These are phyloP conservation scores for Ecliptopera silaceata DNA, from an alignment of 2,888 invertebrate species.

Conservation along the genomic window DNA sequence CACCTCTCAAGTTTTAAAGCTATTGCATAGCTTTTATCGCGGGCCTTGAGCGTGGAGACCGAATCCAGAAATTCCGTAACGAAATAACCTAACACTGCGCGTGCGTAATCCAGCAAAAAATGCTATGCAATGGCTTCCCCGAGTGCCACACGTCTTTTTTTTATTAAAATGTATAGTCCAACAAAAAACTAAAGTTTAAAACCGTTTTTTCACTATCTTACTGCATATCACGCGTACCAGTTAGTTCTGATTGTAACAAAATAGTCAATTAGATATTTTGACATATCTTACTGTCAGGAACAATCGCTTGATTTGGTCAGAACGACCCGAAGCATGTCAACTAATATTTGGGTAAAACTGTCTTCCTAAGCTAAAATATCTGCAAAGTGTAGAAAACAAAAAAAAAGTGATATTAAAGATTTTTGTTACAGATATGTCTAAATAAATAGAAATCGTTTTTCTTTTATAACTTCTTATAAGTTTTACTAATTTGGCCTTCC, in stretches of 20 bases:
- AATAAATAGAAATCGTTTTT: too few species aligned
- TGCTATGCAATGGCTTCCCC: too few species aligned
- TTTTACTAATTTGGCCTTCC: too few species aligned
- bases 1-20: too few species aligned
- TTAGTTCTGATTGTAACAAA: constrained; percentile 56
- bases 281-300: constrained; percentile 50
- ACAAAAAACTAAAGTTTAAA: constrained; percentile 48
- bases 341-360: constrained; percentile 34
- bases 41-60: too few species aligned
- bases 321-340: constrained; percentile 37
- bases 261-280: constrained; percentile 68
- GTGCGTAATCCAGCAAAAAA: too few species aligned
- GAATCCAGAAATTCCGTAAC: too few species aligned
- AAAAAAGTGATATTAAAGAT: background rate
- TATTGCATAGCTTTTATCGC: too few species aligned
- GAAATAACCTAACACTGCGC: too few species aligned
- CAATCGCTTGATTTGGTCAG: constrained; percentile 10
- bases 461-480: too few species aligned
- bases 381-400: background rate
- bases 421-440: background rate
- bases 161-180: constrained; percentile 59
- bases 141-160: background rate
- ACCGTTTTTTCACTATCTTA: constrained; percentile 67
- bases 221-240: constrained; percentile 73
- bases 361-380: constrained; percentile 2